Conservation (phyloP, 2,113 vertebrate species). For the Polyodon spathula region DNA sequence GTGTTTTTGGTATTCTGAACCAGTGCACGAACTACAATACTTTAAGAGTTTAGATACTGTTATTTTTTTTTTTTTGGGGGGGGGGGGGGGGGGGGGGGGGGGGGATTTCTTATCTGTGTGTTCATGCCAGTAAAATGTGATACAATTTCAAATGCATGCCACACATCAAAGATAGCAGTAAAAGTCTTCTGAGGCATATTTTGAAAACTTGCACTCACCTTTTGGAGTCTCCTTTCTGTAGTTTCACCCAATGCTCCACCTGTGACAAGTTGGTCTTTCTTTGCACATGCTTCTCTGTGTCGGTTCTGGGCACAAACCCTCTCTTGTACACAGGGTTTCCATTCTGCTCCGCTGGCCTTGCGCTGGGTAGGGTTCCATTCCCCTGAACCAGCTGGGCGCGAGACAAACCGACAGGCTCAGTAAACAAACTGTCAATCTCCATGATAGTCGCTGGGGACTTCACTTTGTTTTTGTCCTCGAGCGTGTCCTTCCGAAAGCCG, state of each 20-base stretch:
- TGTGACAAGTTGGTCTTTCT: slow-evolving; percentile 80
- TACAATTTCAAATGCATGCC: too few relatives aligned
- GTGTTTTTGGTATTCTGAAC: too few relatives aligned
- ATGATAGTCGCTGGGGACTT: slow-evolving; percentile 39
- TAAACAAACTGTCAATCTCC: slow-evolving; percentile 59
- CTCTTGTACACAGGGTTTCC: slow-evolving; percentile 69
- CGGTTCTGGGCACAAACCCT: slow-evolving; percentile 53
- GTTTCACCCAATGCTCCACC: slow-evolving; percentile 88
- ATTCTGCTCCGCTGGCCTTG: slow-evolving; percentile 71
- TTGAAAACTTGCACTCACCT: slow-evolving; percentile 63
- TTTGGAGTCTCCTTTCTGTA: slow-evolving; percentile 78
- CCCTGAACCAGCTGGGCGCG: slow-evolving; percentile 57
- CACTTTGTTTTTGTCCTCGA: slow-evolving; percentile 61
- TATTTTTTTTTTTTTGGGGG: too few relatives aligned
- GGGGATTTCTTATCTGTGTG: too few relatives aligned
- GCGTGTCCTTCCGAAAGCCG: slow-evolving; percentile 51
- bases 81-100: too few relatives aligned
- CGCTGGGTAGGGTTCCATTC: slow-evolving; percentile 57
- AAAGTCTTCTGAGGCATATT: too few relatives aligned
- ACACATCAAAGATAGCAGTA: too few relatives aligned
- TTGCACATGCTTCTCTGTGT: slow-evolving; percentile 76
- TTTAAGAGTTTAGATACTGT: too few relatives aligned
- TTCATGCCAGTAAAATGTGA: too few relatives aligned
- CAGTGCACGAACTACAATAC: too few relatives aligned
- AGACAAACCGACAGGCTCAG: slow-evolving; percentile 48